Evolutionary conservation across 1,140 invertebrate species (phyloP), one percentile per base, ranked within the genome.

Genomic region (Hycleus cichorii): DNA sequence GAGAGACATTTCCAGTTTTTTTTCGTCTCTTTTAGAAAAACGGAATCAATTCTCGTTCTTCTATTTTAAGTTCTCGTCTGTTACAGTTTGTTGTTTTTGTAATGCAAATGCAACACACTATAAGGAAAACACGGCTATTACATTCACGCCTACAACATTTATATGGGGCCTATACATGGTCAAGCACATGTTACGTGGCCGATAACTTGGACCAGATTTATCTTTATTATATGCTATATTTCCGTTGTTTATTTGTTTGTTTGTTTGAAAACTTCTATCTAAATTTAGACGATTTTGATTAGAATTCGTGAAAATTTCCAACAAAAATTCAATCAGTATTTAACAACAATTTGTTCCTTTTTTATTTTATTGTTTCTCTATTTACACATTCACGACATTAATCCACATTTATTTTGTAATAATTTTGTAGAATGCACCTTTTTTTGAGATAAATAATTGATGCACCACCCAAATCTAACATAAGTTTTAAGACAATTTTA

Each of bases 311-410:
- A 32, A 32, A 7, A 32, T 40, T 18, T 58, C 46, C 39, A 12
- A 12, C 4, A 11, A 51, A 42, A 24, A 42, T 44, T 44, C 8
- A 60, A 60, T 60, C 59, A 60, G 59, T 60, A 60, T 60, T 60
- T 53, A 60, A 60, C 59, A 47, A 60, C 47, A 52, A 57, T 50
- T 57, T 60, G 59, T 60, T 60, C 59, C 59, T 60, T 51, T 60
- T 39, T 49, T 50, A 39, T 18, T 18, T 18, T 18, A 18, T 18
- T 18, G 18, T 18, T 18, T 18, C 18, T 18, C 18, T 18, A 18
- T 18, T 18, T 18, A 18, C 18, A 18, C 18, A 18, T 18, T 18
- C 18, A 18, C 18, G 18, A 18, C 18, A 32, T 32, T 32, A 32
- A 7, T 49, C 25, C 45, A 46, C 4, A 38, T 59, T 45, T 47